Base-by-base conservation (phyloP, 2,113 vertebrate genomes). In the Coptodon rendalli region DNA sequence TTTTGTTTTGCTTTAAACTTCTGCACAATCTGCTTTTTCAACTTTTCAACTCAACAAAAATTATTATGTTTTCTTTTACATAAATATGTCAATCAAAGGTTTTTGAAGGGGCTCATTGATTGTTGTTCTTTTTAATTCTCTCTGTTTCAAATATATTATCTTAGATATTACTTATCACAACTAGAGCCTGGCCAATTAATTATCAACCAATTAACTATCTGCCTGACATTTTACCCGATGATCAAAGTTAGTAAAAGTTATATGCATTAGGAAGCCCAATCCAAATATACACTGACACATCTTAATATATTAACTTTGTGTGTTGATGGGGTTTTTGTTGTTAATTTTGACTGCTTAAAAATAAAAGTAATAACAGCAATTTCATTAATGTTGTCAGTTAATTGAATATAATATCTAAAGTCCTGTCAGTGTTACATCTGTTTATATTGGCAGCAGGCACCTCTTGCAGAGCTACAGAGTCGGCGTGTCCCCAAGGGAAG, bases 401-500 rank as follows among this genome's bases (percentile, higher is more conserved):
- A 24, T 29, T 56, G 19, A 48, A 50, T 43, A 34, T 27, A 52
- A 27, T 27, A 11, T 80, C 8, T 82, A 5, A 31, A 86, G 45
- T 81, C 57, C 24, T n/a, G 24, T 53, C 81, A 29, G 13, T 52
- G 43, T 54, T 36, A 29, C 50, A 19, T 29, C 22, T 63, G 11
- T 82, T 56, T 31, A 57, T 76, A 10, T 80, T 34, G 17, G 59
- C 48, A 68, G 54, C 22, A 27, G 13, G 81, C 50, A 84, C 84
- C 79, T 66, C 68, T 86, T 63, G 45, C 38, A 82, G 81, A 24
- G 24, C 9, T 7, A 54, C 57, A 38, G 54, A 45, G 57, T 80
- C 80, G 57, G 86, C 87, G 56, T 73, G 19, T 57, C 82, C 82
- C 76, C 40, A 4, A 5, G 83, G 89, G 90, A 91, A 61, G 81